phyloP scores from a whole-genome alignment of 53 echinoderm and acorn worm species.

The Patiria pectinifera region DNA sequence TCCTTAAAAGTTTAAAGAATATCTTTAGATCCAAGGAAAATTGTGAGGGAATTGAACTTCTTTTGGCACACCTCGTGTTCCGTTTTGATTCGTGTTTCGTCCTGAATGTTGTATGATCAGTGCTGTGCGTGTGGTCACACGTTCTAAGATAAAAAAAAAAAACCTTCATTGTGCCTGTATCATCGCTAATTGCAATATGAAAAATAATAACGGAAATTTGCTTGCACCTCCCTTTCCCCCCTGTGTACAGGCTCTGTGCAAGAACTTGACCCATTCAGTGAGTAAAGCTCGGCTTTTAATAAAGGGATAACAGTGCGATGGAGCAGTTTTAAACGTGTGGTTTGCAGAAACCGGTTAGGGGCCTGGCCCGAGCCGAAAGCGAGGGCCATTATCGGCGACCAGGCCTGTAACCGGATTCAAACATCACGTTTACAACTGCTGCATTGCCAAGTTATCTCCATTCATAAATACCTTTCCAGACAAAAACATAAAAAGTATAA shows the following conservation, averaged over 20 bases:
- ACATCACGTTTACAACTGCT: too few relatives aligned
- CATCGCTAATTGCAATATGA: conserved; percentile 7
- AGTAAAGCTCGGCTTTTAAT: too few relatives aligned
- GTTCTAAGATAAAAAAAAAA: background rate
- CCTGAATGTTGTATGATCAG: background rate
- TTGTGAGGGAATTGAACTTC: background rate
- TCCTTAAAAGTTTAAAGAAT: background rate
- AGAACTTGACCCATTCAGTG: background rate
- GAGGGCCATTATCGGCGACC: too few relatives aligned
- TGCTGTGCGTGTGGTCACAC: background rate
- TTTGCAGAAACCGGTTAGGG: too few relatives aligned
- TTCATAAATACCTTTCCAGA: too few relatives aligned
- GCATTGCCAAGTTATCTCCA: too few relatives aligned
- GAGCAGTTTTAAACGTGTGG: too few relatives aligned
- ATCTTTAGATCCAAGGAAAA: background rate
- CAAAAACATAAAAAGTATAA: too few relatives aligned
- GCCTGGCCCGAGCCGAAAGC: too few relatives aligned
- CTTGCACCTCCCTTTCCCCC: conserved; percentile 1
- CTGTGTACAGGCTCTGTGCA: background rate
- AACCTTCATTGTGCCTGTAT: conserved; percentile 35
- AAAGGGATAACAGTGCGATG: too few relatives aligned
- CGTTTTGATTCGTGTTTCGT: background rate
- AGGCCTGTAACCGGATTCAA: too few relatives aligned
- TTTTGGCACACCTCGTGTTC: background rate
- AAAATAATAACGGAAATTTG: background rate